Base-by-base conservation (phyloP, 1,140 invertebrate genomes). In the Solenopsis invicta region DNA sequence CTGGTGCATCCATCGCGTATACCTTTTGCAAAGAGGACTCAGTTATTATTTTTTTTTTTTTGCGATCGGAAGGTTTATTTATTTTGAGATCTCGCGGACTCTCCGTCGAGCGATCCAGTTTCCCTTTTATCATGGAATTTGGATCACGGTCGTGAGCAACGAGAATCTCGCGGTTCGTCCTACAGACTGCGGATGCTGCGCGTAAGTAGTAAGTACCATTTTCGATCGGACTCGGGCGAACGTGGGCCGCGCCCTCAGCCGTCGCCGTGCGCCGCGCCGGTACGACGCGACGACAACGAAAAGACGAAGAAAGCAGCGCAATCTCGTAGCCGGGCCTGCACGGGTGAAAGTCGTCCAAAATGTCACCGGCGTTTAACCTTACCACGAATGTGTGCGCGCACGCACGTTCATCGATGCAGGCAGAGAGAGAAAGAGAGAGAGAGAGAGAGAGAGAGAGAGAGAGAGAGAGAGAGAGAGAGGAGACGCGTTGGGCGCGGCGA, bases 301-400 rank as follows among this genome's bases (percentile, higher is more conserved):
- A 91, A 88, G 87, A 88, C 64, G 91, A 92, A 92, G 91, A 92
- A 92, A 92, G 91, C 85, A 91, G 74, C 61, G 74, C 61, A n/a
- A 59, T 88, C 59, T 5, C 16, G 48, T 77, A 76, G 88, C 67
- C 77, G 76, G 69, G 82, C 29, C 62, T 56, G 72, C 6, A 76
- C 13, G 85, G 87, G 91, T 92, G 91, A 92, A 92, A 92, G 91
- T 90, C 84, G 81, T 86, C 88, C 91, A 92, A 92, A 92, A 92
- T 92, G 91, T 92, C 91, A 92, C 66, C 61, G 88, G 85, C 84
- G 91, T 89, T 92, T 92, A 91, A 92, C 91, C 90, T 92, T 92
- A 91, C 62, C 50, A 85, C 74, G 54, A 86, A 87, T 84, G 85
- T 48, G 37, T 78, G 78, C 29, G 29, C 13, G n/a, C 71, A 50